Evolutionary conservation across 92 coral and sea anemone genomes (phyloP), one percentile per base, ranked within the genome.

Genomic region (Epizoanthus stellaris): DNA sequence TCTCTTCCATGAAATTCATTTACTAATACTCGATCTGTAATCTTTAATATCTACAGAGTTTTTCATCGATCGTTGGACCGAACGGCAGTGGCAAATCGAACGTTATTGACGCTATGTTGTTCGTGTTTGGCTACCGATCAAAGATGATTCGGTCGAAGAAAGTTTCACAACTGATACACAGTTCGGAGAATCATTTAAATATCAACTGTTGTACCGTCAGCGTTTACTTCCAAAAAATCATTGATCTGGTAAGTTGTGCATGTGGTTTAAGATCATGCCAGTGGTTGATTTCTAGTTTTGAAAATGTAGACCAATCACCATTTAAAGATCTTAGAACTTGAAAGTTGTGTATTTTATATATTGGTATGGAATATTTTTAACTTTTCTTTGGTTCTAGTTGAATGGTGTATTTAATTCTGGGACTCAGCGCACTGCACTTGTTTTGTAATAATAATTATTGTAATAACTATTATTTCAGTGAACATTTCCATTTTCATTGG

Each of bases 1-100:
- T 73, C 17, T 38, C 25, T 25, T 17, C 1, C 39, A 2, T 14
- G 19, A 9, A 8, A 17, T 4, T 4, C 42, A 16, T 54, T 16
- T 45, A 5, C 30, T 45, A 6, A 34, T 17, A 42, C 9, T 30
- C 53, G 1, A 8, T 43, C 17, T 62, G 15, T 52, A 60, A 23
- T 42, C 6, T 38, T 58, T 71, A 52, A 45, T 38, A 21, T n/a
- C 70, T 75, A 15, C 94, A 96, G 98, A 94, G 94, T 67, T 96
- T 96, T 85, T 94, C 98, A 15, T 96, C 98, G 53, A 96, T 96
- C 85, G 98, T 96, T 87, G 98, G 98, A 25, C 98, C 98, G 58
- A 96, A 96, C 75, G 98, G 98, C 60, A 96, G 99, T 80, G 99
- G 99, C 3, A 96, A 96, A 90, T 96, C 99, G 52, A 94, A 96